Base-by-base conservation (phyloP, 2,113 vertebrate genomes). In the Rhea americana region DNA sequence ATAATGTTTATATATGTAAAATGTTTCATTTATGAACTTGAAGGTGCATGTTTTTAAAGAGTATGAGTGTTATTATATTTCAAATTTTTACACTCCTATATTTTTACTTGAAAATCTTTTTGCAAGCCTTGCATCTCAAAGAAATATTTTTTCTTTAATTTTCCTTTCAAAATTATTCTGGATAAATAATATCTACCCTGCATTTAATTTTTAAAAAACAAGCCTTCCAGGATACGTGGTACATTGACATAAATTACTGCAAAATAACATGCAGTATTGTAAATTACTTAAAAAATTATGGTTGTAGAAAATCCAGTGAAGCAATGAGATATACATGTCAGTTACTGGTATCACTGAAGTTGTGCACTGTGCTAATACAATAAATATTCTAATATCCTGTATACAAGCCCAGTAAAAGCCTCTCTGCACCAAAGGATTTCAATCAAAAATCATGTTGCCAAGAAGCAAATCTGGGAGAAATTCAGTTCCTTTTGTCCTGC, bases 361-460 rank as follows among this genome's bases (percentile, higher is more conserved):
- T 28, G 2, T 32, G 2, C 30, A 39, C 17, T 67, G 14, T 30
- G 35, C 8, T 24, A 5, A 77, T 68, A 5, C n/a, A 59, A 5
- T 30, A 80, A 89, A 76, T 71, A 35, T 62, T 48, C 14, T 45
- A 22, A 47, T 37, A 6, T 39, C 50, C 8, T 47, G 14, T 2
- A 1, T 2, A 7, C 1, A 39, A 62, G 11, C 14, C 9, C 22
- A 21, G 2, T 24, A 1, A 15, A 35, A 67, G 1, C 2, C 30
- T 81, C 7, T 3, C 5, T 30, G 4, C n/a, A 24, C 2, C 17
- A 13, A 28, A 7, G 15, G 14, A n/a, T 61, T 11, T 51, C 37
- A 22, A 63, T 45, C 25, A 56, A 95, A 95, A 92, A 41, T 20
- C 8, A 6, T 11, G 3, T 28, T 67, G 4, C 5, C 20, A 5